A percentile compares a stretch with the other conserved stretches of the same genome.
phyloP scores from a whole-genome alignment of 1,140 invertebrate species.

The Drosophila tani region DNA sequence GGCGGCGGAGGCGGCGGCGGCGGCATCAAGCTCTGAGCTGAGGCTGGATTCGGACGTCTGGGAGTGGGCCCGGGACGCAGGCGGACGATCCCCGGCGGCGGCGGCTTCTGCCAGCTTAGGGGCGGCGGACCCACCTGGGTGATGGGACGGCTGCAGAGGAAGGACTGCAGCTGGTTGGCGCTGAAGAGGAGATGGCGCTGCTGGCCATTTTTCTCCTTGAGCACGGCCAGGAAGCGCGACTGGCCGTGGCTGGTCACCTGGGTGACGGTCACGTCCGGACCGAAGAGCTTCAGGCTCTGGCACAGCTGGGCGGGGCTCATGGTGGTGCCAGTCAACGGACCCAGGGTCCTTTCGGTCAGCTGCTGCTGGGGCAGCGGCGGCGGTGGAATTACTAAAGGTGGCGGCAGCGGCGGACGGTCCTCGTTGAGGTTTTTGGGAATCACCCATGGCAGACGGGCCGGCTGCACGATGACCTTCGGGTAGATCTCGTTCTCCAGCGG shows the following conservation, averaged over 20 bases:
- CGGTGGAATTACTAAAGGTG: background rate
- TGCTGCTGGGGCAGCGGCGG: background rate
- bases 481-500: conserved; percentile 33
- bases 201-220: background rate
- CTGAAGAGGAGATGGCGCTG: conserved; percentile 1
- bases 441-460: conserved; percentile 8
- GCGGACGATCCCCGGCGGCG: background rate
- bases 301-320: background rate
- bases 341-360: too few species aligned
- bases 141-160: background rate
- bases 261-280: conserved; percentile 7
- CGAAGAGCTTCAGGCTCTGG: conserved; percentile 23
- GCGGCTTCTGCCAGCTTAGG: background rate
- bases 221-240: conserved; percentile 6
- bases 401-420: background rate
- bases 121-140: background rate
- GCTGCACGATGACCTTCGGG: conserved; percentile 39
- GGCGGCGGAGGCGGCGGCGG: background rate
- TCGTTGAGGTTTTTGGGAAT: conserved; percentile 1
- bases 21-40: background rate
- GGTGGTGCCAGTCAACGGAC: too few species aligned
- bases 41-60: background rate
- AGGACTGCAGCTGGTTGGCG: background rate
- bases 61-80: background rate
- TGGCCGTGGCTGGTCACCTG: background rate